Evolutionary conservation across 2,797 vertebrate genomes (phyloP).

Genomic region (Gymnodraco acuticeps): DNA sequence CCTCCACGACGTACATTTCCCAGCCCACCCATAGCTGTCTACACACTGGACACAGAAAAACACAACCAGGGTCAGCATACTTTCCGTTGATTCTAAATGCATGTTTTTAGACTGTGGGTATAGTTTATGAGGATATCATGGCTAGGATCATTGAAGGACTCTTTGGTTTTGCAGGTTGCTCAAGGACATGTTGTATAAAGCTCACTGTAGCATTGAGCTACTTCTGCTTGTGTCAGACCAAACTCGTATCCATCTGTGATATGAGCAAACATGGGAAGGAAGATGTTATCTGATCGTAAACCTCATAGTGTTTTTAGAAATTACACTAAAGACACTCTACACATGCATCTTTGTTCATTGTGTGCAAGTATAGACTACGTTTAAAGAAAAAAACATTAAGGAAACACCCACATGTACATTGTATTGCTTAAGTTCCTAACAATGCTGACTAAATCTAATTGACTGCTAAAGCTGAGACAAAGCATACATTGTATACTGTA

Average conservation of each 20-base stretch:
- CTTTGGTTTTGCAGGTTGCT: neutral
- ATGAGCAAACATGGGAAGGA: neutral
- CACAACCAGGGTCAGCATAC: constrained; percentile 11
- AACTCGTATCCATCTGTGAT: neutral
- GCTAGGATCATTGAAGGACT: neutral
- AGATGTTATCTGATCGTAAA: neutral
- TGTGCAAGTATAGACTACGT: neutral
- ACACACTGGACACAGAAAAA: constrained; percentile 38
- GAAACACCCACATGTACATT: neutral
- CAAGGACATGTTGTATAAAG: neutral
- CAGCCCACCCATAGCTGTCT: constrained; percentile 87
- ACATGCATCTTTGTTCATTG: neutral
- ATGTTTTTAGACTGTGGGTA: neutral
- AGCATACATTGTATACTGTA: too few species aligned
- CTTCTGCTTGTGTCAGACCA: neutral
- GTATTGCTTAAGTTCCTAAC: neutral
- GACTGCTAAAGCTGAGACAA: neutral
- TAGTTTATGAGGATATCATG: neutral
- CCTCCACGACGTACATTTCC: constrained; percentile 91
- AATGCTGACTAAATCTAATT: neutral
- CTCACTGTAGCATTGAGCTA: neutral
- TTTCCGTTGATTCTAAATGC: neutral
- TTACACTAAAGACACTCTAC: neutral
- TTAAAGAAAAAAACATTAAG: too few species aligned
- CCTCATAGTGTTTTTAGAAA: neutral